Conservation (phyloP, 2,797 vertebrate genomes). For the Xerus rutilus region DNA sequence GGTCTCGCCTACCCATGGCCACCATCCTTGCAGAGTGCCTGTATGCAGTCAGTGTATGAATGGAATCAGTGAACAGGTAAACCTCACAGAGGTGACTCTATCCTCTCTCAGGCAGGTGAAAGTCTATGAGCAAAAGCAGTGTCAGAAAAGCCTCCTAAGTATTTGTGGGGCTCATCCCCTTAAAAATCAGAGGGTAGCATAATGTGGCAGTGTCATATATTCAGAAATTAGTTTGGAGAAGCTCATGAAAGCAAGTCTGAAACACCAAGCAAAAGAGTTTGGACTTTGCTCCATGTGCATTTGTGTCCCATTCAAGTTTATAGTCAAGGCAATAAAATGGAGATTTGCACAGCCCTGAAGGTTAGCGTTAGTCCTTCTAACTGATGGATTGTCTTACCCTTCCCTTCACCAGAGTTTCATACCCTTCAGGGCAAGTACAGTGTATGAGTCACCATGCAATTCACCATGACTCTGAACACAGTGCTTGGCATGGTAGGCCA, state of each 20-base stretch:
- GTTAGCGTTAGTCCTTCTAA: not conserved
- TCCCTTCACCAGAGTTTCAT: not conserved
- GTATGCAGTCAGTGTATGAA: not conserved
- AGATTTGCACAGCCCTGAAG: not conserved
- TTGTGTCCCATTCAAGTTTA: not conserved
- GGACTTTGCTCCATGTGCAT: not conserved
- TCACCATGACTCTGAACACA: not conserved
- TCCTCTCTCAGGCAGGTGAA: not conserved
- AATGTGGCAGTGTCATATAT: not conserved
- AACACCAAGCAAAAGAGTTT: not conserved
- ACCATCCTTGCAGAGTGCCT: fast-evolving
- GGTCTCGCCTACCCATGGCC: not conserved
- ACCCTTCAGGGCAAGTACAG: not conserved
- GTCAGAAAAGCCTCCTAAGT: not conserved
- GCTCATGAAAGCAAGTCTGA: not conserved
- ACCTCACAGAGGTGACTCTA: fast-evolving
- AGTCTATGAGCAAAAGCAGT: not conserved
- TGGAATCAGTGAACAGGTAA: not conserved
- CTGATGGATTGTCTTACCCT: not conserved
- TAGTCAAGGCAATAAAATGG: not conserved
- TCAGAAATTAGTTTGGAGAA: not conserved
- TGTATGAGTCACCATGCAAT: not conserved
- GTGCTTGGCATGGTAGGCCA: not conserved
- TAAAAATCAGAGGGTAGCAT: not conserved
- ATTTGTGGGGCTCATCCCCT: not conserved